A percentile compares a stretch with the other conserved stretches of the same genome.
Conservation (phyloP, 1,140 invertebrate genomes). For the Nebria ingens region DNA sequence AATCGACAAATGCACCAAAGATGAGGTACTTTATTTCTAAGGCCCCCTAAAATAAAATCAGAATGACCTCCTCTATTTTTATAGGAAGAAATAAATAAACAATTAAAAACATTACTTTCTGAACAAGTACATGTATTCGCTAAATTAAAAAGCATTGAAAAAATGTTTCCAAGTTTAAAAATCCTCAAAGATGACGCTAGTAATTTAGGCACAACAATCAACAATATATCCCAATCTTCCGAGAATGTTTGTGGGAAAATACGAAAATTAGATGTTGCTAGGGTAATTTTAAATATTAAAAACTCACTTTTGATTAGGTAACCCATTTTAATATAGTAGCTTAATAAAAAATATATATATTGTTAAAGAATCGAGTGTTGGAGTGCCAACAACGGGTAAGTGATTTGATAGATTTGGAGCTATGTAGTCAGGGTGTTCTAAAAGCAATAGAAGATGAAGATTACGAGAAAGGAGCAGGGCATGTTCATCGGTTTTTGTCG, state of each 20-base stretch:
- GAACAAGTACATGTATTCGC: constrained; percentile 52
- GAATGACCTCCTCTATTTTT: too few relatives aligned
- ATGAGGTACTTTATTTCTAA: neutral
- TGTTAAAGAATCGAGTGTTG: constrained; percentile 74
- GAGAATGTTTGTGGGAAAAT: constrained; percentile 96
- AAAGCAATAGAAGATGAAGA: constrained; percentile 84
- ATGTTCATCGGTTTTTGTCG: constrained; percentile 88
- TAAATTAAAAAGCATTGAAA: constrained; percentile 51
- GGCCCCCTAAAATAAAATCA: too few relatives aligned
- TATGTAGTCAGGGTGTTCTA: constrained; percentile 91
- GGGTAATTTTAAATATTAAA: constrained; percentile 53
- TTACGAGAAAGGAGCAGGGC: constrained; percentile 87
- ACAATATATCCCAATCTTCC: constrained; percentile 79
- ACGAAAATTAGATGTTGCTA: constrained; percentile 81
- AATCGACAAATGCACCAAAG: neutral
- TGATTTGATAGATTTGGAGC: constrained; percentile 90
- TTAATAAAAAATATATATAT: too few relatives aligned
- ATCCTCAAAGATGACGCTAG: constrained; percentile 59
- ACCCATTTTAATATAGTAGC: constrained; percentile 2
- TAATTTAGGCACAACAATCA: constrained; percentile 70
- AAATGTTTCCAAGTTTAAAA: constrained; percentile 57
- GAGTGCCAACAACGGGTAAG: constrained; percentile 92
- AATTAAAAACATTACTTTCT: constrained; percentile 48
- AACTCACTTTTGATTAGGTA: constrained; percentile 4
- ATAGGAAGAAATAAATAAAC: constrained; percentile 45